phyloP scores from a whole-genome alignment of 2,113 vertebrate genomes.

The Hemibates koningsi region DNA sequence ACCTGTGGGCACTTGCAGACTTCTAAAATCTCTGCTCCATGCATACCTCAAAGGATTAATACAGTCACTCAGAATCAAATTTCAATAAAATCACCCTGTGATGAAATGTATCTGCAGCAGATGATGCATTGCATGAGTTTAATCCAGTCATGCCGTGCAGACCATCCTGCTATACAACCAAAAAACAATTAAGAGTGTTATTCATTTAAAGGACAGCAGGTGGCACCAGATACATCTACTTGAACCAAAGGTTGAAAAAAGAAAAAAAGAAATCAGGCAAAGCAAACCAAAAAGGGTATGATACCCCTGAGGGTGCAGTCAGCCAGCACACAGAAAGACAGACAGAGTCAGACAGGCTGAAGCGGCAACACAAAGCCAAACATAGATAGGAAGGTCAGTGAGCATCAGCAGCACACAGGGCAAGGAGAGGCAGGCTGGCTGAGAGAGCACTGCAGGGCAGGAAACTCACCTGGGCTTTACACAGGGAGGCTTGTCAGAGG shows the following conservation, averaged over 20 bases:
- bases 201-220: slow-evolving; percentile 61
- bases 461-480: slow-evolving; percentile 73
- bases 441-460: slow-evolving; percentile 32
- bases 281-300: slow-evolving; percentile 34
- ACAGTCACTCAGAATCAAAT: slow-evolving; percentile 7
- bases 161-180: slow-evolving; percentile 29
- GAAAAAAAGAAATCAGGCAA: slow-evolving; percentile 28
- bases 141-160: slow-evolving; percentile 55
- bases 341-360: slow-evolving; percentile 46
- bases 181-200: slow-evolving; percentile 24
- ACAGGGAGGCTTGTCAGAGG: slow-evolving; percentile 63
- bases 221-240: slow-evolving; percentile 58
- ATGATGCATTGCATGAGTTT: slow-evolving; percentile 54
- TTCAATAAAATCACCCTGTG: slow-evolving; percentile 16
- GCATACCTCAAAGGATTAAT: slow-evolving; percentile 45
- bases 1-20: not conserved
- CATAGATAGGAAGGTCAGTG: slow-evolving; percentile 42
- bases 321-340: slow-evolving; percentile 30
- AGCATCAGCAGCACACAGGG: slow-evolving; percentile 46
- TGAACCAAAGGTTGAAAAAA: not conserved
- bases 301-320: slow-evolving; percentile 29
- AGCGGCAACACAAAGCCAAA: slow-evolving; percentile 49
- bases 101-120: slow-evolving; percentile 48
- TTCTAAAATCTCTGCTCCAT: slow-evolving; percentile 24
- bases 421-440: slow-evolving; percentile 38